Evolutionary conservation across 2,797 vertebrate species (phyloP).

Genomic region (Aplochiton taeniatus): DNA sequence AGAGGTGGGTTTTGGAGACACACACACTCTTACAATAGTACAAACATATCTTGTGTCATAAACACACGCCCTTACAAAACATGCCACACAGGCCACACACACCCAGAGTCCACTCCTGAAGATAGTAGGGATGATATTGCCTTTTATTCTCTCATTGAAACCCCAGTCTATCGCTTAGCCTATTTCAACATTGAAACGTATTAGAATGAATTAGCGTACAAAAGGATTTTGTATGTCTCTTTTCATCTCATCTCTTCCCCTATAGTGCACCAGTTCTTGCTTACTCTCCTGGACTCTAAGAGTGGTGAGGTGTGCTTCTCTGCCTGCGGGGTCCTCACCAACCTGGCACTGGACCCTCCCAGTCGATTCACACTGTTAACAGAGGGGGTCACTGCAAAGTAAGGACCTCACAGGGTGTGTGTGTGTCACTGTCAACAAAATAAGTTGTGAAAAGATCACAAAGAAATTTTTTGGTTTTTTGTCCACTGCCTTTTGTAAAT

Average conservation of each 20-base stretch:
- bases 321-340: slow-evolving; percentile 93
- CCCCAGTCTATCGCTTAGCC: no score
- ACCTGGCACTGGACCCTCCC: slow-evolving; percentile 84
- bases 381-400: slow-evolving; percentile 86
- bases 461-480: no score
- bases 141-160: no score
- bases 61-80: slow-evolving; percentile 11
- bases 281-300: slow-evolving; percentile 88
- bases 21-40: neutral
- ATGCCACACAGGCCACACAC: neutral
- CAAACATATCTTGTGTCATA: neutral
- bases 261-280: slow-evolving; percentile 87
- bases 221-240: no score
- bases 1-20: slow-evolving; percentile 75
- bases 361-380: slow-evolving; percentile 75
- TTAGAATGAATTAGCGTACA: no score
- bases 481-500: no score
- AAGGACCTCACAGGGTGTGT: slow-evolving; percentile 52
- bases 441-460: no score
- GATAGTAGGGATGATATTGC: no score
- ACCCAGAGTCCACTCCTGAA: no score
- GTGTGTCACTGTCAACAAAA: no score
- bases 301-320: slow-evolving; percentile 89
- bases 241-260: no score
- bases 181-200: no score